Conservation (phyloP, 2,797 vertebrate genomes). For the Characodon lateralis region DNA sequence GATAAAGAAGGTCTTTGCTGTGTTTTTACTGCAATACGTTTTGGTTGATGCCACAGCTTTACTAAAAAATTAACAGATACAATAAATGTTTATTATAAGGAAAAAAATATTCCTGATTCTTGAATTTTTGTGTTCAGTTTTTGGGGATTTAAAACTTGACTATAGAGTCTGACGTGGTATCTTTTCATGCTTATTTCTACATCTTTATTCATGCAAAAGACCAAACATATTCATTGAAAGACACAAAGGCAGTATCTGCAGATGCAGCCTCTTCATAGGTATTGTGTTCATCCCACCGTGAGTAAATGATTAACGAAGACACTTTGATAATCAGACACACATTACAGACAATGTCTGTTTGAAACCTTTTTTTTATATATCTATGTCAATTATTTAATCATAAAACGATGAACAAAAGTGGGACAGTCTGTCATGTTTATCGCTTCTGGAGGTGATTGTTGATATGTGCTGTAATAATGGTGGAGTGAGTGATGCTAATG, state of each 20-base stretch:
- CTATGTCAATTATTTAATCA: not conserved
- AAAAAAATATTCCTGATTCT: not conserved
- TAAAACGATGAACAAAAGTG: not conserved
- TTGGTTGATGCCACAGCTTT: not conserved
- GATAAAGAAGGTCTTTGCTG: too few species aligned
- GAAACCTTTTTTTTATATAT: not conserved
- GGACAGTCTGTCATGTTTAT: not conserved
- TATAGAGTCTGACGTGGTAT: not conserved
- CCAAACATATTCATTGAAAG: not conserved
- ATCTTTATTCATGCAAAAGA: not conserved
- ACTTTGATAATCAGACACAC: not conserved
- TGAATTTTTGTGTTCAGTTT: not conserved
- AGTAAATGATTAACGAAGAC: not conserved
- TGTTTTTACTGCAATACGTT: not conserved
- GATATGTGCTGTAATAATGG: slow-evolving; percentile 2
- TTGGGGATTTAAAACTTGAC: too few species aligned
- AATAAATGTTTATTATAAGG: not conserved
- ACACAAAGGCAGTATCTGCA: not conserved
- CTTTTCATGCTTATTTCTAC: not conserved
- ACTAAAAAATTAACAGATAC: not conserved
- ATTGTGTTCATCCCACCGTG: not conserved
- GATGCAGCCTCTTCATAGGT: not conserved
- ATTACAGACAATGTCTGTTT: not conserved
- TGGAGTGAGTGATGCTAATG: slow-evolving; percentile 16
- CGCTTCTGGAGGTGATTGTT: slow-evolving; percentile 10